Base-by-base conservation (phyloP, 1,140 invertebrate species). In the Diplogasteroides magnus region DNA sequence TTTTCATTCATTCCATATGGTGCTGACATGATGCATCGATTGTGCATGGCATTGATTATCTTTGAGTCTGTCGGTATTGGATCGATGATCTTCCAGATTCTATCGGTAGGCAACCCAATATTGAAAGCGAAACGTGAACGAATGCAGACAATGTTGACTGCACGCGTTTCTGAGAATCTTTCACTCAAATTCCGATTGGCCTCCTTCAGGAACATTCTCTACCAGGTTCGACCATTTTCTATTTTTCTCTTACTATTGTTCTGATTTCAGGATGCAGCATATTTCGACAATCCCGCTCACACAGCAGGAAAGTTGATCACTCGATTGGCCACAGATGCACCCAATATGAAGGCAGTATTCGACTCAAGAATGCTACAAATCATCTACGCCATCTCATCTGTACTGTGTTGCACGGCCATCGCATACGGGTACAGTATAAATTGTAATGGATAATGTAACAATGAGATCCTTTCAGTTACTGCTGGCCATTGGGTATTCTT, bases 211-310 rank as follows among this genome's bases (percentile, higher is more conserved):
- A 79, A 83, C 19, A 82, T 86, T 76, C 32, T 86, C 19, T 74
- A 80, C 60, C 79, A 85, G 37, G 37, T 48, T 11, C 37, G 27
- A 25, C n/a, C n/a, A n/a, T n/a, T n/a, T n/a, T n/a, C n/a, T n/a
- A n/a, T n/a, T n/a, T n/a, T n/a, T n/a, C n/a, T n/a, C n/a, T n/a
- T n/a, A n/a, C n/a, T n/a, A n/a, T n/a, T n/a, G n/a, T n/a, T n/a
- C n/a, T n/a, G n/a, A n/a, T 60, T 19, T 48, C 37, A 48, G 14
- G 86, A 86, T 76, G 83, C 85, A 56, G 83, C 85, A 2, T 87
- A 74, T 73, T 87, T 85, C 82, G 86, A 87, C 77, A 78, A 85
- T 56, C 76, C 79, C 2, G 77, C 81, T 19, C 86, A 87, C 74
- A 75, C 76, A 57, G 77, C 83, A 31, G 85, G 85, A 31, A 83